A percentile compares a stretch with the other conserved stretches of the same genome.
Conservation (phyloP, 2,797 vertebrate genomes). For the Lophotriccus pileatus region DNA sequence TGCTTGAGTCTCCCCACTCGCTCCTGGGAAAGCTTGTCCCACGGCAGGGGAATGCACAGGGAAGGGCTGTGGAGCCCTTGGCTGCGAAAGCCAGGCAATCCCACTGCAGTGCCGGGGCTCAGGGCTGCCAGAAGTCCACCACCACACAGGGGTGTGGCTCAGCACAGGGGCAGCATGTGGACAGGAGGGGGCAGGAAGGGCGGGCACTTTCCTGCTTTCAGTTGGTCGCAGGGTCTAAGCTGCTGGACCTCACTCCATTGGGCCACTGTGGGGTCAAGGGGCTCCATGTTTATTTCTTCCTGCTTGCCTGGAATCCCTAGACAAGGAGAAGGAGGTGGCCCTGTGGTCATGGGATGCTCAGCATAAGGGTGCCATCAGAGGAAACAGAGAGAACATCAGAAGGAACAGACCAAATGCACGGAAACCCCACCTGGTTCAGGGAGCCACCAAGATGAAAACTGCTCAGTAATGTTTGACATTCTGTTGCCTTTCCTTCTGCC, state of each 20-base stretch:
- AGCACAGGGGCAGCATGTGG: rapidly evolving
- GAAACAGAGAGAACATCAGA: neutral
- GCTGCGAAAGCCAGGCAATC: neutral
- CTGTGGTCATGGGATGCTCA: neutral
- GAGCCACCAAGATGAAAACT: neutral
- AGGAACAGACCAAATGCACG: neutral
- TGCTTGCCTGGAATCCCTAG: rapidly evolving
- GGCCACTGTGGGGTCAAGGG: rapidly evolving
- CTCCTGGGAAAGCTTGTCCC: neutral
- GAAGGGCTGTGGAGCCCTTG: neutral
- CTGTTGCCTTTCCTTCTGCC: neutral
- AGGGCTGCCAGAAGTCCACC: neutral
- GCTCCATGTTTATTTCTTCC: neutral
- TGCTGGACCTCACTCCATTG: rapidly evolving
- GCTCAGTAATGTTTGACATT: neutral
- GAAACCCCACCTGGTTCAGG: neutral
- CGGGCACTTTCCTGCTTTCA: neutral
- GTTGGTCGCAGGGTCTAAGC: neutral
- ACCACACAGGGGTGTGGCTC: rapidly evolving
- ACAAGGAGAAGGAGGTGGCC: neutral
- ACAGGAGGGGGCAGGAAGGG: neutral
- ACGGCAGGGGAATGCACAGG: rapidly evolving
- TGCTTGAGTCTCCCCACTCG: rapidly evolving
- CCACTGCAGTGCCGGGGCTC: rapidly evolving
- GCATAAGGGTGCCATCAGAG: neutral